Percentiles rank a stretch among this genome's conserved stretches.
Evolutionary conservation across 2,113 vertebrate species (phyloP).

Genomic region (Herpailurus yagouaroundi): DNA sequence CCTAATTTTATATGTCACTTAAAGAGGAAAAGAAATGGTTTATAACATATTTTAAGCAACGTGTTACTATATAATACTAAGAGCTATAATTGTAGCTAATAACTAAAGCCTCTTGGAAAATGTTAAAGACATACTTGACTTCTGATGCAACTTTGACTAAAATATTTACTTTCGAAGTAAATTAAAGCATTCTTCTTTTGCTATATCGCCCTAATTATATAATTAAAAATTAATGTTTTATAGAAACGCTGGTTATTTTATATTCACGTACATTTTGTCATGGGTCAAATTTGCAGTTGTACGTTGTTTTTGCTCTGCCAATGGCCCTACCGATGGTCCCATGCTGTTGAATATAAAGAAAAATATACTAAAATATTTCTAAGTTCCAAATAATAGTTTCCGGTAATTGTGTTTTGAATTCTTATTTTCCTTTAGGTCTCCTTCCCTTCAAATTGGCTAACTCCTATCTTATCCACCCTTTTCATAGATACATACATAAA

Average conservation of each 20-base stretch:
- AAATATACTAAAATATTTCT: conserved; percentile 54
- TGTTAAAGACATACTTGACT: conserved; percentile 67
- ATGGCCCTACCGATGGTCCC: not conserved
- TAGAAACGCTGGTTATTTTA: conserved; percentile 67
- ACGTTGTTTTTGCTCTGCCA: conserved; percentile 2
- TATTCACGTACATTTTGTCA: conserved; percentile 52
- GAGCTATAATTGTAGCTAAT: conserved; percentile 59
- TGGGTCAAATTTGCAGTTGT: conserved; percentile 26
- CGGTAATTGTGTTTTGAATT: not conserved
- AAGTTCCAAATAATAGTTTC: conserved; percentile 20
- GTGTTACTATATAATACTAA: conserved; percentile 68
- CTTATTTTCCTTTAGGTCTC: conserved; percentile 37
- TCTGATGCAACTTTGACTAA: conserved; percentile 70
- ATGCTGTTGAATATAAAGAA: conserved; percentile 62
- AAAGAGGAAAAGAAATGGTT: conserved; percentile 66
- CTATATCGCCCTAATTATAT: conserved; percentile 57
- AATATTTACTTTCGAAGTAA: conserved; percentile 70
- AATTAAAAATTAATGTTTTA: conserved; percentile 71
- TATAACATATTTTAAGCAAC: conserved; percentile 79
- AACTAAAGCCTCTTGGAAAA: conserved; percentile 63
- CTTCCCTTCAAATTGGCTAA: conserved; percentile 21
- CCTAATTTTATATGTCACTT: conserved; percentile 72
- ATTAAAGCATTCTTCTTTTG: conserved; percentile 73
- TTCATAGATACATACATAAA: not conserved
- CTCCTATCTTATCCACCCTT: not conserved